Evolutionary conservation across 30 jellyfish, hydroid and myxozoan genomes (phyloP).

Genomic region (Turritopsis rubra): DNA sequence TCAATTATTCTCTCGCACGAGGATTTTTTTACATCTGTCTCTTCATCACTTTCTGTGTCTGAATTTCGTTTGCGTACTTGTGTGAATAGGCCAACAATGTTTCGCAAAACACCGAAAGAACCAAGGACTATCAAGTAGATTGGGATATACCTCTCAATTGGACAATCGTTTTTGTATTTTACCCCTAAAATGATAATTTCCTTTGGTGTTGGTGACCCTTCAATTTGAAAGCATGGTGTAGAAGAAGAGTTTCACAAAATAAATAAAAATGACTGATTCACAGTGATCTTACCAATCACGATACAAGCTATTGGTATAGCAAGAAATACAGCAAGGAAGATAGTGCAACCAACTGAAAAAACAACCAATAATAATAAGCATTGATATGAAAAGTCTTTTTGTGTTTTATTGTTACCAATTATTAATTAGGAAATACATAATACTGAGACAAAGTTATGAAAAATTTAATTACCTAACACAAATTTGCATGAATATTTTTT

Average conservation of each 20-base stretch:
- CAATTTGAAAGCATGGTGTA: too few species aligned
- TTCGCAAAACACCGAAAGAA: constrained; percentile 67
- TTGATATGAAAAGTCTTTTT: too few species aligned
- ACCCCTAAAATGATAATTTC: constrained; percentile 62
- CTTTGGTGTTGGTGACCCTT: too few species aligned
- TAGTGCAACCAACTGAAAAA: constrained; percentile 72
- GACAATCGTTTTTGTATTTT: constrained; percentile 61
- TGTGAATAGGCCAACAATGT: constrained; percentile 47
- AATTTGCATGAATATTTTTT: too few species aligned
- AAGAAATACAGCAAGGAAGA: constrained; percentile 54
- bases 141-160: constrained; percentile 58
- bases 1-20: constrained; percentile 78
- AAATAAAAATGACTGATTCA: too few species aligned
- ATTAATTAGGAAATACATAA: too few species aligned
- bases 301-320: constrained; percentile 90
- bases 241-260: too few species aligned
- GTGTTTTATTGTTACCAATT: too few species aligned
- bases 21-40: constrained; percentile 43
- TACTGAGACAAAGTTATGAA: too few species aligned
- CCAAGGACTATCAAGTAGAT: constrained; percentile 82
- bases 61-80: constrained; percentile 35
- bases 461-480: too few species aligned
- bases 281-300: constrained; percentile 82
- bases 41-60: constrained; percentile 36
- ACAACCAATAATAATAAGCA: not conserved